Evolutionary conservation across 1,140 invertebrate species (phyloP).

Genomic region (Drosophila sproati): DNA sequence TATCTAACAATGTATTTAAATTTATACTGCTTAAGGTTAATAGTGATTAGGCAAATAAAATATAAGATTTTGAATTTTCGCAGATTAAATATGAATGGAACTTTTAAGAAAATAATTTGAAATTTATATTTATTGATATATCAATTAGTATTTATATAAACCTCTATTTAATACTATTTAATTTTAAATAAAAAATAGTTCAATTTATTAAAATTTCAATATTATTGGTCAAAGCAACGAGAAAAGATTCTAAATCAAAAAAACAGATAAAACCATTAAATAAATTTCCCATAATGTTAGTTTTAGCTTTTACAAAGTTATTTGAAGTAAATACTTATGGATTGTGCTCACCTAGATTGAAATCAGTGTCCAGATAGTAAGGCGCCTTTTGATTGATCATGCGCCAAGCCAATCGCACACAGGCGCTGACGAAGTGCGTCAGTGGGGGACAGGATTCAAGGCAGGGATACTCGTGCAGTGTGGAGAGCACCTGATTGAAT

Average conservation of each 20-base stretch:
- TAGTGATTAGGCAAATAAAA: too few species aligned
- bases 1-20: background rate
- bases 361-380: slow-evolving; percentile 87
- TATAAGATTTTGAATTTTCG: too few species aligned
- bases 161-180: too few species aligned
- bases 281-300: background rate
- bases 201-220: too few species aligned
- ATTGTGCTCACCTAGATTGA: slow-evolving; percentile 85
- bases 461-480: slow-evolving; percentile 88
- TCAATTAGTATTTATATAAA: too few species aligned
- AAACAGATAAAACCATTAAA: background rate
- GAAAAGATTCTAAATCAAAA: too few species aligned
- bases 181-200: too few species aligned
- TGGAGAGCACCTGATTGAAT: slow-evolving; percentile 86
- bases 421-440: slow-evolving; percentile 86
- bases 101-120: too few species aligned
- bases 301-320: background rate
- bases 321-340: background rate
- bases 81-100: too few species aligned
- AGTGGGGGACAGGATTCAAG: slow-evolving; percentile 86
- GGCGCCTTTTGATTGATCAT: slow-evolving; percentile 87
- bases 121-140: too few species aligned
- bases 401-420: slow-evolving; percentile 87
- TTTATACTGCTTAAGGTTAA: too few species aligned
- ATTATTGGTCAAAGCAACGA: too few species aligned